phyloP scores from a whole-genome alignment of 2,797 vertebrate genomes.

The Gobionotothen gibberifrons region DNA sequence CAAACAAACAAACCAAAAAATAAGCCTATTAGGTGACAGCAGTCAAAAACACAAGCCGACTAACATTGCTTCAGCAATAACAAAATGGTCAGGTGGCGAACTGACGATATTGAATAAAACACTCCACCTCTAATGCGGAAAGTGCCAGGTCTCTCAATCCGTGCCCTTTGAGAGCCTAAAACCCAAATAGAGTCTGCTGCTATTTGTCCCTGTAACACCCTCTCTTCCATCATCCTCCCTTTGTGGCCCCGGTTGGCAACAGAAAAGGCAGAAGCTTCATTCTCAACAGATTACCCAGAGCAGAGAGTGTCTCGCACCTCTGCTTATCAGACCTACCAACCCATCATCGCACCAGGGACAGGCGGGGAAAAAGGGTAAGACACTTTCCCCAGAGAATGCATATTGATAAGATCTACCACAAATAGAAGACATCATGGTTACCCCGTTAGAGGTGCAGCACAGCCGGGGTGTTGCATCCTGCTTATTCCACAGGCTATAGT shows the following conservation, averaged over 20 bases:
- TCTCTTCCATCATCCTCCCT: conserved; percentile 45
- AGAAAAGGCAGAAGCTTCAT: conserved; percentile 44
- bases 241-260: conserved; percentile 38
- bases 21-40: conserved; percentile 16
- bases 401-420: conserved; percentile 66
- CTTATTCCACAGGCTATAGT: conserved; percentile 17
- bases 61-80: conserved; percentile 3
- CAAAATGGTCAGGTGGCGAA: conserved; percentile 18
- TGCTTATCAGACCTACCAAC: conserved; percentile 61
- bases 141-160: conserved; percentile 1
- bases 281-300: conserved; percentile 63
- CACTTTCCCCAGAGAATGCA: conserved; percentile 31
- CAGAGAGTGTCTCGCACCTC: conserved; percentile 68
- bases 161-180: conserved; percentile 25
- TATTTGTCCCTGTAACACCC: conserved; percentile 50
- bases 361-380: conserved; percentile 51
- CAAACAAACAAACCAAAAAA: not conserved
- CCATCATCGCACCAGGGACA: conserved; percentile 51
- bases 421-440: conserved; percentile 56
- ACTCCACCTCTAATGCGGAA: conserved; percentile 28
- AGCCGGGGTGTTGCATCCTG: conserved; percentile 26
- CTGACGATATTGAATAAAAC: conserved; percentile 59
- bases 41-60: conserved; percentile 23
- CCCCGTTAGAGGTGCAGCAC: conserved; percentile 37
- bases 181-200: conserved; percentile 50